phyloP scores from a whole-genome alignment of 2,113 vertebrate species.

The Mionectes macconnelli region DNA sequence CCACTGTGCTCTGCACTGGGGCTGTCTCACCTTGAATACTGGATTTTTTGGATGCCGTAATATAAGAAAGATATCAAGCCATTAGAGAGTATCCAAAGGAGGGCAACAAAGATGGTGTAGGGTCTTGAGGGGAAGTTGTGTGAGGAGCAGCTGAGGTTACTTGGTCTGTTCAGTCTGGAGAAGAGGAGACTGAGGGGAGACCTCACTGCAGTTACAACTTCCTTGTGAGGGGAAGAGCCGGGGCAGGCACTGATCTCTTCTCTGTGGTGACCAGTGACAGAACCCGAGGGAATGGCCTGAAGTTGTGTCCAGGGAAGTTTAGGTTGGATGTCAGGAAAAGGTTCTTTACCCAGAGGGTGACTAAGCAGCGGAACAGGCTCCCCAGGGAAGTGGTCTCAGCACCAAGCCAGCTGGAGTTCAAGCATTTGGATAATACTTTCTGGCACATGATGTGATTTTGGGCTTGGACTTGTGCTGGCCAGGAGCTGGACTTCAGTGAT shows the following conservation, averaged over 20 bases:
- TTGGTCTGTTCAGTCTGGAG: not conserved
- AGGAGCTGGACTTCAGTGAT: not conserved
- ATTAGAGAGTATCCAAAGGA: not conserved
- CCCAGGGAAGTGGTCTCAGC: not conserved
- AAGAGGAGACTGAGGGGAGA: not conserved
- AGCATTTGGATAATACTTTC: not conserved
- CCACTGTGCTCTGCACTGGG: not conserved
- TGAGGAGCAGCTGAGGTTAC: not conserved
- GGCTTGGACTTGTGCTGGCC: not conserved
- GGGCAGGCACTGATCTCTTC: not conserved
- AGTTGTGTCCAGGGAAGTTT: not conserved
- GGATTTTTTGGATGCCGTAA: not conserved
- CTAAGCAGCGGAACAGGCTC: not conserved
- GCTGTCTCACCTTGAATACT: not conserved
- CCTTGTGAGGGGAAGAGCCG: not conserved
- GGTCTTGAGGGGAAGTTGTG: not conserved
- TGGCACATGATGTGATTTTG: not conserved
- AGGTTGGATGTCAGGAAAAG: not conserved
- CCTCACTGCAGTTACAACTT: not conserved
- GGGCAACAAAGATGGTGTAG: not conserved
- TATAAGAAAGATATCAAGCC: not conserved
- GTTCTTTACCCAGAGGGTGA: not conserved
- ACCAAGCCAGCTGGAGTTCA: not conserved
- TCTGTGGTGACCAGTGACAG: not conserved
- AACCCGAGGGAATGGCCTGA: not conserved